A percentile compares a stretch with the other conserved stretches of the same genome.
Conservation (phyloP, 2,797 vertebrate genomes). For the Diglossa cyanea region DNA sequence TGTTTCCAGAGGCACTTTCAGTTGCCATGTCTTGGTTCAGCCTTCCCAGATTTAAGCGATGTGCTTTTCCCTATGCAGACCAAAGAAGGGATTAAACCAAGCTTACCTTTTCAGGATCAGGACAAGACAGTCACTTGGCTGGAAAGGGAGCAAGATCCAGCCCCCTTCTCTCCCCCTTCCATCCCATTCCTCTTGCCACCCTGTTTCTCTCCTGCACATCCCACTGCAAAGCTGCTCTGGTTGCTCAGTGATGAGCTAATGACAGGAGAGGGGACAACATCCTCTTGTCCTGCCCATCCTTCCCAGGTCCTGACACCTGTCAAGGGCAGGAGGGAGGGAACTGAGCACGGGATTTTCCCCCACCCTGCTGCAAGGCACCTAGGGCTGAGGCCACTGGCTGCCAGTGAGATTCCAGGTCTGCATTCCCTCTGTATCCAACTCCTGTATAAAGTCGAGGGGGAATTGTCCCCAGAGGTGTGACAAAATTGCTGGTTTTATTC, state of each 20-base stretch:
- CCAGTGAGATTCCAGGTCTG: not conserved
- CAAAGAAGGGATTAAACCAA: not conserved
- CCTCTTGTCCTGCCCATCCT: not conserved
- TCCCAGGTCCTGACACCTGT: not conserved
- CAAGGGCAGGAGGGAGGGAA: not conserved
- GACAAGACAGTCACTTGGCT: not conserved
- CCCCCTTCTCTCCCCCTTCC: not conserved
- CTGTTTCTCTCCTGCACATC: not conserved
- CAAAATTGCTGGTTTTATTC: fast-evolving
- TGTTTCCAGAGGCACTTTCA: not conserved
- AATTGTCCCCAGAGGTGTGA: fast-evolving
- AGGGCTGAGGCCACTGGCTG: not conserved
- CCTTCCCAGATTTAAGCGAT: not conserved
- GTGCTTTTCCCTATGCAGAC: not conserved
- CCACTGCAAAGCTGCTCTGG: not conserved
- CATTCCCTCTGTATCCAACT: not conserved
- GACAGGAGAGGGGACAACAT: not conserved
- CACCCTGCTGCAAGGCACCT: fast-evolving
- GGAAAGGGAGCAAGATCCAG: not conserved
- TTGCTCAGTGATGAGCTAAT: fast-evolving
- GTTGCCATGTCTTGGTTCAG: not conserved
- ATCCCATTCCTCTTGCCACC: not conserved
- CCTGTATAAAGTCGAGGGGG: not conserved
- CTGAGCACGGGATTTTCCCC: not conserved
- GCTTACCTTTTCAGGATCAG: not conserved